These are phyloP conservation scores for Xyrichtys novacula DNA, from an alignment of 2,797 vertebrate genomes.

Conservation along the genomic window DNA sequence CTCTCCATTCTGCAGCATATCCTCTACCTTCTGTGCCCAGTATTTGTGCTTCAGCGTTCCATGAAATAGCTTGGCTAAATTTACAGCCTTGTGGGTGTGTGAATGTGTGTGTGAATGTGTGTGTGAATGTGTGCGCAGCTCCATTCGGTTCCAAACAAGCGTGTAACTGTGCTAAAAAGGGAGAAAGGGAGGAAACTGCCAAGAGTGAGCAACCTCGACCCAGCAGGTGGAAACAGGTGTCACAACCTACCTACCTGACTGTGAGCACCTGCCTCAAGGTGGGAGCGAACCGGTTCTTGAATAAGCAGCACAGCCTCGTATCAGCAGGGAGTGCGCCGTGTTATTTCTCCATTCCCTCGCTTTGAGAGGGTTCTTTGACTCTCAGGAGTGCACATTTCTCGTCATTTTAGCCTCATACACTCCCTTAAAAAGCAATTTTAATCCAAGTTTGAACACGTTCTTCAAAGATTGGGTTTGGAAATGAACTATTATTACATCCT, in stretches of 20 bases:
- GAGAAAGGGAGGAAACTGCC: constrained; percentile 29
- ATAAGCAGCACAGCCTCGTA: constrained; percentile 8
- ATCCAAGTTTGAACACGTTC: neutral
- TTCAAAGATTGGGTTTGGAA: constrained; percentile 16
- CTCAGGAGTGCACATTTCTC: neutral
- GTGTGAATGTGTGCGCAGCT: neutral
- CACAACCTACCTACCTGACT: constrained; percentile 40
- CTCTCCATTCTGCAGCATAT: constrained; percentile 18
- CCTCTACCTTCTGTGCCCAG: constrained; percentile 35
- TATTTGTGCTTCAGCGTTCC: constrained; percentile 58
- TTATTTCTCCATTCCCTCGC: constrained; percentile 11
- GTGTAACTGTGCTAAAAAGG: constrained; percentile 44
- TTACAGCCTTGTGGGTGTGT: constrained; percentile 36
- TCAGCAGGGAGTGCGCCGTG: neutral
- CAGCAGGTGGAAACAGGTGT: constrained; percentile 64
- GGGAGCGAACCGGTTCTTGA: constrained; percentile 57
- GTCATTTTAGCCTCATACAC: constrained; percentile 8
- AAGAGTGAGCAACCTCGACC: constrained; percentile 23
- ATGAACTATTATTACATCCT: neutral
- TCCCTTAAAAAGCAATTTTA: neutral
- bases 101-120: constrained; percentile 34
- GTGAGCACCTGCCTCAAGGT: constrained; percentile 50
- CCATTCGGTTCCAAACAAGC: constrained; percentile 22
- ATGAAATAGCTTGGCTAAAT: constrained; percentile 56
- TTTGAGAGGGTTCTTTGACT: neutral